Base-by-base conservation (phyloP, 2,888 invertebrate genomes). In the Blomia tropicalis region DNA sequence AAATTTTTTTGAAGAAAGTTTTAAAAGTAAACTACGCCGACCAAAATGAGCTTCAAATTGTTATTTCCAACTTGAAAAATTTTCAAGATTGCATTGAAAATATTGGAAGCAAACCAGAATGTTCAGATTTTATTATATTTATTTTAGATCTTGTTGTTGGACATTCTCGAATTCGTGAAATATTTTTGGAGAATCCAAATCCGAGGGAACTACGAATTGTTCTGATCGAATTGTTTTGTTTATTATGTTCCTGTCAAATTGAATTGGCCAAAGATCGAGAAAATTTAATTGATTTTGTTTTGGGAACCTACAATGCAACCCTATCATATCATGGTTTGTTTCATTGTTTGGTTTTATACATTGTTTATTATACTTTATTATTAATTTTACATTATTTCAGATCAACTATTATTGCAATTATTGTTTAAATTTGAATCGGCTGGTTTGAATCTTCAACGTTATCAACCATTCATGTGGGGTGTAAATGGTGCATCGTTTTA, bases 401-500 rank as follows among this genome's bases (percentile, higher is more conserved):
- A 62, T 27, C 62, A 62, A 43, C 14, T n/a, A 27, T 54, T 62
- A 2, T 31, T 62, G 41, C 25, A 41, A 31, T 43, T 62, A 11
- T 44, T 62, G 25, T 31, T 36, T 17, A 5, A 29, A 19, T 5
- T 62, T 17, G 62, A 62, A 43, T 56, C 32, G n/a, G 36, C 31
- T 62, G 62, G 62, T 1, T 14, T 31, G 1, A 54, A 44, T 44
- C 27, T 62, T 3, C 56, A 62, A 19, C 1, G 23, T 56, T 62
- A 62, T 58, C 62, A 62, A 19, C 62, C 62, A 29, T 56, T 62
- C 4, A 43, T 62, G 11, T 62, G 62, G 62, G 62, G 62, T n/a
- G 27, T 56, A 1, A 56, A 32, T 4, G 62, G 56, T 19, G 62
- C 56, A 22, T 29, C 32, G 32, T 56, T 56, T 62, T 62, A 62